Evolutionary conservation across 2,113 vertebrate genomes (phyloP).

Genomic region (Sigmodon hispidus): DNA sequence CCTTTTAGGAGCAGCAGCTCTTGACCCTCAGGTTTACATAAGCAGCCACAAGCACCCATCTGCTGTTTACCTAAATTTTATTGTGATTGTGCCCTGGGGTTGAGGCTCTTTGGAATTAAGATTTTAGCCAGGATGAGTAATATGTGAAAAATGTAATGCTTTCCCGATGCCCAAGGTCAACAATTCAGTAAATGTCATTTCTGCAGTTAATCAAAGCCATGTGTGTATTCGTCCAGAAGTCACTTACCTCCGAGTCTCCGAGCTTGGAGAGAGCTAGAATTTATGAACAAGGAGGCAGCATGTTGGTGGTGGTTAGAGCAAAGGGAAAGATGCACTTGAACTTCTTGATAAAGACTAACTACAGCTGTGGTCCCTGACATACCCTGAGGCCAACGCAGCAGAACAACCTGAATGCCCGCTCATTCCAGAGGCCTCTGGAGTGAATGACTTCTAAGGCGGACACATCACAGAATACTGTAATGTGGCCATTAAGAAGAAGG

Average conservation of each 20-base stretch:
- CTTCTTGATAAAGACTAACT: not conserved
- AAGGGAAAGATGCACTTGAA: not conserved
- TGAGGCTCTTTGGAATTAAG: slow-evolving; percentile 8
- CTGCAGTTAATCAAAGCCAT: not conserved
- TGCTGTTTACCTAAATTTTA: not conserved
- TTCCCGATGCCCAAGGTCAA: not conserved
- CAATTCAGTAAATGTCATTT: not conserved
- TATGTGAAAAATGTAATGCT: not conserved
- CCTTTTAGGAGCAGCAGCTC: not conserved
- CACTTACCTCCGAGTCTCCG: not conserved
- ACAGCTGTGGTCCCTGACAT: fast-evolving
- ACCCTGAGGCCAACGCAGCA: not conserved
- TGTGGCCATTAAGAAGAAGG: not conserved
- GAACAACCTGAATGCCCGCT: fast-evolving
- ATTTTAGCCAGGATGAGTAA: not conserved
- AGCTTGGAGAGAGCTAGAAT: not conserved
- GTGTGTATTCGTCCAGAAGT: not conserved
- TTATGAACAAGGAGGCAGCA: not conserved
- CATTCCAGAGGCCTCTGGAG: fast-evolving
- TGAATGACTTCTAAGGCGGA: no score
- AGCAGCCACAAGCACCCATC: not conserved
- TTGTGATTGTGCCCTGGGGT: no score
- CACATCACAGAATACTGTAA: fast-evolving
- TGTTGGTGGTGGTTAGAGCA: not conserved
- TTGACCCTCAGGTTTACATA: not conserved